Base-by-base conservation (phyloP, 2,113 vertebrate genomes). In the Serinus canaria region DNA sequence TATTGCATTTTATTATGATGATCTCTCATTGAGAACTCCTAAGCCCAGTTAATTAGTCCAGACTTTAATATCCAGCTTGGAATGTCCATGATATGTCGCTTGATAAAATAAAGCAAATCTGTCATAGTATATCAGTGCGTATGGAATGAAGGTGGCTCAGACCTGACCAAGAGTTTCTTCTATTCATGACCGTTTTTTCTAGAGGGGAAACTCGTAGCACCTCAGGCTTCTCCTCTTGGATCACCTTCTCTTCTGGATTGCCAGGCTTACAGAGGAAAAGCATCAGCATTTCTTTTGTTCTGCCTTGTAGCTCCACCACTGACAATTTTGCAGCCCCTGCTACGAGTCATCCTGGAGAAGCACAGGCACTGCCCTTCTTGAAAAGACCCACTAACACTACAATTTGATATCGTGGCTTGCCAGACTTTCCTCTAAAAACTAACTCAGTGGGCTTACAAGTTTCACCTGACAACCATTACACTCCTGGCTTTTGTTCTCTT, bases 401-500 rank as follows among this genome's bases (percentile, higher is more conserved):
- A 33, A 1, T 28, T 35, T 16, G 5, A 9, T 62, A 30, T 3
- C 0, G 3, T 4, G 5, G 7, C 19, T 56, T 0, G 0, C 9
- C 41, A 73, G n/a, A 56, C 35, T n/a, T 68, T 79, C 66, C n/a
- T 72, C 5, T 37, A 23, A 52, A 50, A 68, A 44, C 27, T 59
- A 59, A 72, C 7, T 80, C 66, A 39, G 56, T 52, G 30, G 24
- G 24, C 31, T 94, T 72, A 76, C 50, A 73, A 60, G 18, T 90
- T 87, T 68, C 49, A 79, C 67, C 75, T 76, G 53, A 39, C 27
- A 78, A 44, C 37, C 22, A 60, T 90, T 91, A 41, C 11, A 18
- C 22, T 43, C 15, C 28, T 4, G 1, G 68, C 37, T 53, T 70
- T 60, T 70, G 35, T 47, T 75, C 50, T n/a, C 21, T 56, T 68